Evolutionary conservation across 2,113 vertebrate species (phyloP).

Genomic region (Ascaphus truei): DNA sequence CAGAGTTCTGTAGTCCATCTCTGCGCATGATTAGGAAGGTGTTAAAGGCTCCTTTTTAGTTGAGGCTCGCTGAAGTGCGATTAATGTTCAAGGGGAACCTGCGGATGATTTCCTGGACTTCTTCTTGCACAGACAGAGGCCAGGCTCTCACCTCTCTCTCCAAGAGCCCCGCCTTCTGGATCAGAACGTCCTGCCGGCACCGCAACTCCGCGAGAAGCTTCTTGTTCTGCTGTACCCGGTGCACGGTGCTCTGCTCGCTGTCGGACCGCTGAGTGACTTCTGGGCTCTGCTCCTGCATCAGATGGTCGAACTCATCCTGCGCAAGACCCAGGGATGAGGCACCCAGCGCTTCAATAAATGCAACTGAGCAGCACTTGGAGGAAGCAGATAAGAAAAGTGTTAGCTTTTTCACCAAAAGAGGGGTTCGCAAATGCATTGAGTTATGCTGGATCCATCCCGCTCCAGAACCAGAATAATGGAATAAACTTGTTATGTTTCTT

Average conservation of each 20-base stretch:
- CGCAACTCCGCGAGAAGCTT: conserved; percentile 57
- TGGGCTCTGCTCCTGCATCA: conserved; percentile 55
- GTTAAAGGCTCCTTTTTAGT: neutral
- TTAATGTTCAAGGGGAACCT: conserved; percentile 24
- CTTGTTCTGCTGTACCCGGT: conserved; percentile 45
- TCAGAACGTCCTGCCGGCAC: conserved; percentile 61
- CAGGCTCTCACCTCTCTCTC: conserved; percentile 57
- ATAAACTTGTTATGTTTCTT: too few relatives aligned
- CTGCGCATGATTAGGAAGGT: too few relatives aligned
- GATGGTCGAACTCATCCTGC: conserved; percentile 61
- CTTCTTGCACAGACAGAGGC: conserved; percentile 56
- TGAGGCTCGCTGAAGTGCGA: neutral
- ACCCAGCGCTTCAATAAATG: conserved; percentile 71
- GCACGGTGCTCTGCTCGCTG: conserved; percentile 30
- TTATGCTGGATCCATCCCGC: too few relatives aligned
- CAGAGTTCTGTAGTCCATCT: neutral
- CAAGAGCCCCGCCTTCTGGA: conserved; percentile 51
- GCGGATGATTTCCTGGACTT: conserved; percentile 54
- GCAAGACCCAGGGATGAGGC: conserved; percentile 65
- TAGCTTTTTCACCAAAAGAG: neutral
- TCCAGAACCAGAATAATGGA: too few relatives aligned
- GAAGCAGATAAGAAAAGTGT: neutral
- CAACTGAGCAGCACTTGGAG: conserved; percentile 64
- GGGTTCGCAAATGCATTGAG: too few relatives aligned
- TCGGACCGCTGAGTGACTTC: neutral